phyloP scores from a whole-genome alignment of 2,113 vertebrate genomes.

The Scomber scombrus region DNA sequence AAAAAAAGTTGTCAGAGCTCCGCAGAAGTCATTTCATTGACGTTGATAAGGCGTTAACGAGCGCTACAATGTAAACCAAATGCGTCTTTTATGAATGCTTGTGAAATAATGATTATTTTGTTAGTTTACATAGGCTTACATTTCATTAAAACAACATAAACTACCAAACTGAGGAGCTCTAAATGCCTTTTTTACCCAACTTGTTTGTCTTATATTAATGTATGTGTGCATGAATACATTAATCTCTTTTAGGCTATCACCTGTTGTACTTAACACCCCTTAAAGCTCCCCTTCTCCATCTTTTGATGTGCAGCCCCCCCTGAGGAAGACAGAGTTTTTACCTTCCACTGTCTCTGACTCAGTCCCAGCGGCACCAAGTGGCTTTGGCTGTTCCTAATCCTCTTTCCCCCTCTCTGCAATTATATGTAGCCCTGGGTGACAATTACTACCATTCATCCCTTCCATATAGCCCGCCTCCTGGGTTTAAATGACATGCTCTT shows the following conservation, averaged over 20 bases:
- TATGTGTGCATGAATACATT: too few relatives aligned
- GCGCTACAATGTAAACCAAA: not conserved
- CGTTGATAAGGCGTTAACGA: not conserved
- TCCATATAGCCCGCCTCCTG: conserved; percentile 65
- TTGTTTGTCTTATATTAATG: too few relatives aligned
- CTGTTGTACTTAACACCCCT: conserved; percentile 14
- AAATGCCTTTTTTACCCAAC: too few relatives aligned
- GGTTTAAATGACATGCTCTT: conserved; percentile 77
- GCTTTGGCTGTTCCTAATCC: conserved; percentile 77
- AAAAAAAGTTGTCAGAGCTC: conserved; percentile 1
- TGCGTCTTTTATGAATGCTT: not conserved
- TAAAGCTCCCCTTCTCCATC: conserved; percentile 37
- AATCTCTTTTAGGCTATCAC: conserved; percentile 2
- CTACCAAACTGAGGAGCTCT: too few relatives aligned
- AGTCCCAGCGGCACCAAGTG: conserved; percentile 76
- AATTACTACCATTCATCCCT: conserved; percentile 79
- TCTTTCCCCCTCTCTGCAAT: conserved; percentile 71
- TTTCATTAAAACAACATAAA: too few relatives aligned
- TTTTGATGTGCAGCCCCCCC: conserved; percentile 38
- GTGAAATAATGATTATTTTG: too few relatives aligned
- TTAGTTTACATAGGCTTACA: too few relatives aligned
- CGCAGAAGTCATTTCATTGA: not conserved
- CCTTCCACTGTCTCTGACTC: conserved; percentile 66
- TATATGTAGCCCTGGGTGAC: conserved; percentile 79
- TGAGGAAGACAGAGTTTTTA: conserved; percentile 47